phyloP scores from a whole-genome alignment of 1,140 invertebrate species.

The Dinoponera quadriceps region DNA sequence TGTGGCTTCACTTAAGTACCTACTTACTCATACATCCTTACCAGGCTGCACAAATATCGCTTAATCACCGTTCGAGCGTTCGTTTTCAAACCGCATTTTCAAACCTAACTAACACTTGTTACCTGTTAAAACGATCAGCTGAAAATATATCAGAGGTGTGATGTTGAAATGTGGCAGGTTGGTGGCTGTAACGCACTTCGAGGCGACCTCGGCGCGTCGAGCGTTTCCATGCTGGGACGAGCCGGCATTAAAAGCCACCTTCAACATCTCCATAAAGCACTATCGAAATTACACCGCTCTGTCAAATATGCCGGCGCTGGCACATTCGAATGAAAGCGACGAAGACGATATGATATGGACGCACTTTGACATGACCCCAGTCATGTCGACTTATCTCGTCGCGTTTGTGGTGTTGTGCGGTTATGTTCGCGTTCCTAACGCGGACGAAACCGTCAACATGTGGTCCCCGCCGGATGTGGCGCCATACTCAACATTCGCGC shows the following conservation, averaged over 20 bases:
- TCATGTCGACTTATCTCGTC: constrained; percentile 92
- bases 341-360: constrained; percentile 13
- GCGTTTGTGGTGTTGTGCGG: constrained; percentile 91
- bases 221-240: constrained; percentile 93
- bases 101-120: too few species aligned
- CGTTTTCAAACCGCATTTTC: too few species aligned
- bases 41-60: too few species aligned
- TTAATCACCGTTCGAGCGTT: too few species aligned
- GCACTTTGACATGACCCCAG: constrained; percentile 68
- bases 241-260: constrained; percentile 88
- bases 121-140: too few species aligned
- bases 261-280: constrained; percentile 86
- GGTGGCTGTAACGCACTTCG: constrained; percentile 89
- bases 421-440: constrained; percentile 81
- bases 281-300: constrained; percentile 80
- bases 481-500: constrained; percentile 84
- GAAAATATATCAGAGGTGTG: constrained; percentile 14
- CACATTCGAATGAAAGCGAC: constrained; percentile 64
- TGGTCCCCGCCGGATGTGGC: constrained; percentile 87
- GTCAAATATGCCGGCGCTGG: constrained; percentile 84
- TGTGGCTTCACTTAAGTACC: too few species aligned
- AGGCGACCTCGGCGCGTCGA: constrained; percentile 88
- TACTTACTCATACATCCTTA: too few species aligned
- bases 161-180: constrained; percentile 68
- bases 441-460: constrained; percentile 77